Evolutionary conservation across 1,140 invertebrate species (phyloP).

Genomic region (Arion vulgaris): DNA sequence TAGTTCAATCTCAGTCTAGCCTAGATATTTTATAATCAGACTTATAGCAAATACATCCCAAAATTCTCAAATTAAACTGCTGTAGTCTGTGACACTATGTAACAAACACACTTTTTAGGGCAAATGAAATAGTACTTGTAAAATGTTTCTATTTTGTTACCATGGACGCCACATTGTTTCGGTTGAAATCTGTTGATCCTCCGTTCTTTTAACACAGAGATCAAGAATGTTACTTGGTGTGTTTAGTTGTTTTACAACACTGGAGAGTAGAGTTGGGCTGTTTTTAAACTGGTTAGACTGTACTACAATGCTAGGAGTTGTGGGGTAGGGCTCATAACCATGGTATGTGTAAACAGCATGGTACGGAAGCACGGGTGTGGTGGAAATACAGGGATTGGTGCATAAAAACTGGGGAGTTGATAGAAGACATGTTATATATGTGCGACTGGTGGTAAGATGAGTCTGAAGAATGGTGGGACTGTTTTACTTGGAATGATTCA

Average conservation of each 20-base stretch:
- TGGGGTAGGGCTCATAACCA: slow-evolving; percentile 23
- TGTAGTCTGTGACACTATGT: no score
- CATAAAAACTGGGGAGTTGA: neutral
- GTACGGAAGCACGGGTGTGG: neutral
- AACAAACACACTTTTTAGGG: no score
- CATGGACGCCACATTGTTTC: slow-evolving; percentile 38
- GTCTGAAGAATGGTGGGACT: neutral
- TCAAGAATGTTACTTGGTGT: slow-evolving; percentile 9
- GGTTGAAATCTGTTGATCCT: slow-evolving; percentile 27
- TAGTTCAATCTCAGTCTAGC: no score
- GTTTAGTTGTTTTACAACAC: neutral
- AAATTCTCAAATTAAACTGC: no score
- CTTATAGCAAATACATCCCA: no score
- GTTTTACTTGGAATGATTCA: neutral
- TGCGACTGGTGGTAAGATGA: neutral
- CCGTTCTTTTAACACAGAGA: slow-evolving; percentile 26
- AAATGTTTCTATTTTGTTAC: no score
- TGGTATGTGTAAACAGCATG: slow-evolving; percentile 5
- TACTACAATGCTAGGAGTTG: neutral
- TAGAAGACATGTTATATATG: neutral
- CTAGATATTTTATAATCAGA: no score
- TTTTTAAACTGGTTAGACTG: neutral
- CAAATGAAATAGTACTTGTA: no score
- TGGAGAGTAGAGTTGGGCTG: neutral
- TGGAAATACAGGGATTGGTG: neutral